Base-by-base conservation (phyloP, 2,113 vertebrate species). In the Planiliza haematocheilus region DNA sequence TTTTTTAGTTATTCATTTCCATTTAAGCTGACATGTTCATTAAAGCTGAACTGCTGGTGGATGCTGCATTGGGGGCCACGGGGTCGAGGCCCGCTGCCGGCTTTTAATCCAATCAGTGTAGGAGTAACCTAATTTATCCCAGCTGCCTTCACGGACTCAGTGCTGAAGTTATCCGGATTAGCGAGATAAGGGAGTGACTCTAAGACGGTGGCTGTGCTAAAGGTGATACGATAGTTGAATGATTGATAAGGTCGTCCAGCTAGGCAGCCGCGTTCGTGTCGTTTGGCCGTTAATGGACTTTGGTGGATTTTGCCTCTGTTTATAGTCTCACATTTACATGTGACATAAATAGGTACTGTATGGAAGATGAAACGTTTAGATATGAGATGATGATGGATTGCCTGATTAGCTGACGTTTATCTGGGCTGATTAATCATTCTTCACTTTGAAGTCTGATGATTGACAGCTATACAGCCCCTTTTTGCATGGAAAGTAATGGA, bases 91-190 rank as follows among this genome's bases (percentile, higher is more conserved):
- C 76, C 62, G 61, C 77, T 71, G 49, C 56, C 58, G 71, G 37
- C 34, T 79, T 77, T 84, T 92, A 91, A 91, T 93, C 85, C 90
- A 90, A 91, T 94, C 69, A 92, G 79, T 61, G 78, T 86, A 55
- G 81, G 67, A 81, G 81, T 92, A 88, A 91, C 83, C 81, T 83
- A 74, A 93, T 93, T 93, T 90, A 90, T 80, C 78, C 70, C 74
- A 49, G 77, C 71, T 66, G 67, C 52, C 71, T 74, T 83, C 69
- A 78, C 77, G 30, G 86, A 82, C 43, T 76, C 73, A 9, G 70
- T 58, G 67, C 73, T 82, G 61, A 79, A 87, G 79, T 87, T 81
- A 89, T 90, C 85, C 43, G 68, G 90, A 93, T 93, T 91, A 90
- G 77, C 62, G 70, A 64, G 85, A 88, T 85, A 88, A 89, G 78